Base-by-base conservation (phyloP, 1,140 invertebrate species). In the Proales similis region DNA sequence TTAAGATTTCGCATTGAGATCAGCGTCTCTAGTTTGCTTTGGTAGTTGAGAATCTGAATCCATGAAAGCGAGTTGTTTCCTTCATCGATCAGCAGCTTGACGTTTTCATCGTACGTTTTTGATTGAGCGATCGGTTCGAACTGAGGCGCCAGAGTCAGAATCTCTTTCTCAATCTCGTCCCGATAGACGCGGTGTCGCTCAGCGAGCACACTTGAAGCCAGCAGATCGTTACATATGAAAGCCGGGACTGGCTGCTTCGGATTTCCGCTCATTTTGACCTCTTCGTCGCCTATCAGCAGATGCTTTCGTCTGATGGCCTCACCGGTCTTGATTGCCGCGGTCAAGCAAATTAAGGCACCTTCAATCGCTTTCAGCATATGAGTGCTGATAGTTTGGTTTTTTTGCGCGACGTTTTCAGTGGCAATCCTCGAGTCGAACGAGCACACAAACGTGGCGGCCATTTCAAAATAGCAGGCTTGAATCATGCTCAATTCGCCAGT, bases 31-130 rank as follows among this genome's bases (percentile, higher is more conserved):
- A 57, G 12, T 43, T 57, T 57, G 11, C 36, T 42, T 14, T 57
- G 51, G 30, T 57, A 57, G n/a, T 57, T 57, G 9, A 57, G 32
- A 42, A 57, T 26, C 29, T 57, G 51, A 26, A 57, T 57, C 51
- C 51, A 57, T 26, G 51, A 42, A 32, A 57, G 39, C 14, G 33
- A 57, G 39, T 42, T 39, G n/a, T 57, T 42, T 17, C 51, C 45
- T 57, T 57, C 36, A 3, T 57, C 24, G 6, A n/a, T 39, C n/a
- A 57, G 45, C 17, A 57, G 3, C 4, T 57, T 0, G 1, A 57
- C 24, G 17, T 57, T 57, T 9, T 57, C 51, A 27, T 57, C 51
- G n/a, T 57, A 57, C 14, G 33, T 24, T 57, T 39, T 57, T n/a
- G 39, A 57, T 11, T 57, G 24, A 42, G 39, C 38, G 27, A 42